Percentiles rank a stretch among this genome's conserved stretches.
Conservation (phyloP, 2,113 vertebrate species). For the Eleginops maclovinus region DNA sequence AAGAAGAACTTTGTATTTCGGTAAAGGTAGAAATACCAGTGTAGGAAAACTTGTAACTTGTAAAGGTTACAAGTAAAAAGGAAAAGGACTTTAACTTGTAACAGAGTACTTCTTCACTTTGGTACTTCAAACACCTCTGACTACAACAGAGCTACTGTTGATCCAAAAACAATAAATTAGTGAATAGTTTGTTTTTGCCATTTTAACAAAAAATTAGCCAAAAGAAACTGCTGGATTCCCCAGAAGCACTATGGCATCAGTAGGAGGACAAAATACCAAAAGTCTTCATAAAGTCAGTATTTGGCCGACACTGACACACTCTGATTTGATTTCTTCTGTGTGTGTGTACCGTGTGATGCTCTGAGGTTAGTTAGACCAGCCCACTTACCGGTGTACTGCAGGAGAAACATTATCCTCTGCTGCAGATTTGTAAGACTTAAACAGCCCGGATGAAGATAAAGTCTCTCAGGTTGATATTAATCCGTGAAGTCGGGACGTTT, state of each 20-base stretch:
- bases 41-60: too few species aligned
- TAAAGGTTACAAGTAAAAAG: too few species aligned
- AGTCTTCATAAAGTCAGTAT: neutral
- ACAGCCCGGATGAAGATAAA: neutral
- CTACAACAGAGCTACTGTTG: neutral
- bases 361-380: neutral
- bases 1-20: too few species aligned
- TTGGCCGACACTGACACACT: neutral
- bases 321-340: too few species aligned
- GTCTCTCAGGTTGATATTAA: neutral
- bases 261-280: too few species aligned
- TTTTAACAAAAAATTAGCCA: neutral
- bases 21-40: too few species aligned
- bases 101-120: too few species aligned
- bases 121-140: too few species aligned
- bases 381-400: constrained; percentile 33
- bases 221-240: neutral
- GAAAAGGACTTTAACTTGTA: too few species aligned
- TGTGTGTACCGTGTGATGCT: neutral
- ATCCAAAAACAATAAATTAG: too few species aligned
- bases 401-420: constrained; percentile 21
- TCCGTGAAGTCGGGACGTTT: neutral
- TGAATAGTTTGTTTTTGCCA: too few species aligned
- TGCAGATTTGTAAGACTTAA: neutral
- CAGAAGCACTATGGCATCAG: neutral